phyloP scores from a whole-genome alignment of 2,888 invertebrate genomes.

The Tenthredo scrophulariae region DNA sequence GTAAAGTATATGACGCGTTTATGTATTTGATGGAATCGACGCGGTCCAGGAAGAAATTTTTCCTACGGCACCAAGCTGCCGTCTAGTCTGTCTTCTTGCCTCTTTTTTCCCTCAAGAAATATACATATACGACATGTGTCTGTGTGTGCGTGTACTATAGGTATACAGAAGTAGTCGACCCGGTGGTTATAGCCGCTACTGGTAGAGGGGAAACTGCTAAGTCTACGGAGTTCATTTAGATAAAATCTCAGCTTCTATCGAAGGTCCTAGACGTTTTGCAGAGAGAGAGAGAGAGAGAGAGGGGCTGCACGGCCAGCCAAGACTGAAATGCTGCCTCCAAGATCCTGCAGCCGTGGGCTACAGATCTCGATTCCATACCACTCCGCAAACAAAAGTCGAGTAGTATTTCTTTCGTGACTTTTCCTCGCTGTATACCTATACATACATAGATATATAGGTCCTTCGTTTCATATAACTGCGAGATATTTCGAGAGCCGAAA shows the following conservation, averaged over 20 bases:
- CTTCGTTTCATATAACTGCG: background rate
- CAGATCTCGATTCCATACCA: conserved; percentile 42
- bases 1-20: background rate
- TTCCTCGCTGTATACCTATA: background rate
- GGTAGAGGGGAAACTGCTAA: conserved; percentile 52
- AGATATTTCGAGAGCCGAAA: background rate
- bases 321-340: background rate
- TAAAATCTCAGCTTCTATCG: conserved; percentile 65
- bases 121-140: background rate
- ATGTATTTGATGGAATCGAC: conserved; percentile 33
- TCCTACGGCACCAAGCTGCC: background rate
- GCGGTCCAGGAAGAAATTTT: background rate
- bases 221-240: conserved; percentile 70
- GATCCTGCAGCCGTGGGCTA: background rate
- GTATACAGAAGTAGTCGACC: background rate
- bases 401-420: conserved; percentile 28
- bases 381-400: conserved; percentile 50
- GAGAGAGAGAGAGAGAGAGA: conserved; percentile 15
- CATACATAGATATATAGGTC: background rate
- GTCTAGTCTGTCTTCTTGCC: conserved; percentile 3
- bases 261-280: conserved; percentile 58
- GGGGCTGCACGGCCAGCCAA: conserved; percentile 14
- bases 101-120: background rate
- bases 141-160: background rate
- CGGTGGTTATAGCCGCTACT: background rate